A percentile compares a stretch with the other conserved stretches of the same genome.
Conservation (phyloP, 2,113 vertebrate species). For the Melanerpes formicivorus region DNA sequence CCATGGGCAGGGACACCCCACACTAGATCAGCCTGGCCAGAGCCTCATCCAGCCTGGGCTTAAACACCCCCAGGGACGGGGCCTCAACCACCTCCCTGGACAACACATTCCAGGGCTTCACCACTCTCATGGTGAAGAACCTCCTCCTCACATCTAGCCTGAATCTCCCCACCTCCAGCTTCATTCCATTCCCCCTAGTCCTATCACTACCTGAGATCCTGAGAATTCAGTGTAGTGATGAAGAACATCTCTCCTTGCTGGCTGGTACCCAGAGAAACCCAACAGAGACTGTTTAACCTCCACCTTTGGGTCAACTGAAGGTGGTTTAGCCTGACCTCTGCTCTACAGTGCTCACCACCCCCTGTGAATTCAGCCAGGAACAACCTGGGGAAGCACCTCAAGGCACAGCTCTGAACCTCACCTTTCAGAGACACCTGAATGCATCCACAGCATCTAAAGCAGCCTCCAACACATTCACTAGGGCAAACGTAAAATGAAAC, state of each 20-base stretch:
- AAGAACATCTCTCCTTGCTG: not conserved
- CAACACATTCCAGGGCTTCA: too few relatives aligned
- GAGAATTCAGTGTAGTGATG: not conserved
- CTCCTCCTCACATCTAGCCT: too few relatives aligned
- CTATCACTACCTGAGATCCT: too few relatives aligned
- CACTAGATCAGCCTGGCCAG: too few relatives aligned
- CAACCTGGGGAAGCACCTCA: not conserved
- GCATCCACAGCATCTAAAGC: not conserved
- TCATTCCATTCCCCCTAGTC: too few relatives aligned
- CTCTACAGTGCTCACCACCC: rapidly evolving
- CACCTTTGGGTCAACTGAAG: not conserved
- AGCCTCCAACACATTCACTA: not conserved
- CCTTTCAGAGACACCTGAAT: not conserved
- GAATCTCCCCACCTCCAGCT: too few relatives aligned
- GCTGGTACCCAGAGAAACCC: not conserved
- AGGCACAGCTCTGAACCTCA: rapidly evolving
- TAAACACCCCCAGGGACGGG: too few relatives aligned
- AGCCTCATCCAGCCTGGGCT: too few relatives aligned
- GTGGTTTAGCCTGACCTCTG: not conserved
- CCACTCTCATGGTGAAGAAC: too few relatives aligned
- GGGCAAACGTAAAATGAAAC: not conserved
- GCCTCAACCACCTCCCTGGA: too few relatives aligned
- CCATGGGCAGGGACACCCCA: too few relatives aligned
- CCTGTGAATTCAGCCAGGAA: rapidly evolving
- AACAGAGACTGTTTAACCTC: not conserved